A percentile compares a stretch with the other conserved stretches of the same genome.
Conservation (phyloP, 2,797 vertebrate species). For the Mus minutoides region DNA sequence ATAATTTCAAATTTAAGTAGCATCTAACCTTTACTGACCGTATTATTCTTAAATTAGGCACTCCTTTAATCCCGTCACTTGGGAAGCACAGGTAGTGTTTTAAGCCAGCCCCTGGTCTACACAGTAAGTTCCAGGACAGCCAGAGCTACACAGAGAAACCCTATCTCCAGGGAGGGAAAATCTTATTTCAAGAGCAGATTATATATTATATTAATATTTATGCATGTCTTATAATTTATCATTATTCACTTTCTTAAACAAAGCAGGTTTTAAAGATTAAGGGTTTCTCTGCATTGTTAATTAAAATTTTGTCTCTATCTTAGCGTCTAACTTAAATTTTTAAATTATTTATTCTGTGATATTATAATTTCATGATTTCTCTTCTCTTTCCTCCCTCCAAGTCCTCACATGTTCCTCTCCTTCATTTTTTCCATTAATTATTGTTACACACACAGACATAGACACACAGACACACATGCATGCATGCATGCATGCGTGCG, state of each 20-base stretch:
- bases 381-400: not conserved
- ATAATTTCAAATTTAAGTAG: not conserved
- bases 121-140: not conserved
- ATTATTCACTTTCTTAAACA: not conserved
- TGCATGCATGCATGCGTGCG: fast-evolving
- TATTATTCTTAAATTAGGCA: not conserved
- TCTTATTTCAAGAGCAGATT: not conserved
- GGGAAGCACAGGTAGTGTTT: not conserved
- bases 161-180: not conserved
- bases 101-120: not conserved
- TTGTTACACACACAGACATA: not conserved
- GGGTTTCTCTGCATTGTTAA: not conserved
- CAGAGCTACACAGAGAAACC: not conserved
- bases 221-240: not conserved
- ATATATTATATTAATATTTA: not conserved
- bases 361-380: not conserved
- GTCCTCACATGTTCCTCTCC: not conserved
- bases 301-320: not conserved
- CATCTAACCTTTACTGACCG: not conserved
- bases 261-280: not conserved
- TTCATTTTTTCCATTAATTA: not conserved
- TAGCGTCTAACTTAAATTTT: not conserved
- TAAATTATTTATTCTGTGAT: not conserved
- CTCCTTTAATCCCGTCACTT: not conserved
- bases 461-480: no score